phyloP scores from a whole-genome alignment of 64 coral and sea anemone genomes.

The Exaiptasia diaphana region DNA sequence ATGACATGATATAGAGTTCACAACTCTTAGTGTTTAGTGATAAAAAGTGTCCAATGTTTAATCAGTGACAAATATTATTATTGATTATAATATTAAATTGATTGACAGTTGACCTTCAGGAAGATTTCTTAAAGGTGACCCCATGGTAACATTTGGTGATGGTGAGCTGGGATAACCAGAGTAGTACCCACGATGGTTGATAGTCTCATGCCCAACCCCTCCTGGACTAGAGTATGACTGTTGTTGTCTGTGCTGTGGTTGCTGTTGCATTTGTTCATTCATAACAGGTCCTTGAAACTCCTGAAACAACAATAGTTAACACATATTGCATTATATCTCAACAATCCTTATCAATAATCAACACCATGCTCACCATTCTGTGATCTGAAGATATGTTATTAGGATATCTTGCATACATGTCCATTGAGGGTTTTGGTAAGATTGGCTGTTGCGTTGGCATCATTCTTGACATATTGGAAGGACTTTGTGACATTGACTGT shows the following conservation, averaged over 20 bases:
- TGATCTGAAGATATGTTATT: conserved; percentile 22
- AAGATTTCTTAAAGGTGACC: conserved; percentile 54
- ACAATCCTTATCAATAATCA: background rate
- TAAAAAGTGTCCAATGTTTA: too few relatives aligned
- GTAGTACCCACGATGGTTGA: conserved; percentile 21
- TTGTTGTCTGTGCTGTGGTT: conserved; percentile 9
- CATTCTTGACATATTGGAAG: conserved; percentile 57
- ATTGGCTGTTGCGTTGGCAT: conserved; percentile 74
- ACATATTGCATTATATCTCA: background rate
- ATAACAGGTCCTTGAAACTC: conserved; percentile 53
- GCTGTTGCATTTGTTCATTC: conserved; percentile 46
- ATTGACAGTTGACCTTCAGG: conserved; percentile 72
- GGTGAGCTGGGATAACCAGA: conserved; percentile 48
- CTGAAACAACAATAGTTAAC: conserved; percentile 13
- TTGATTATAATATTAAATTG: too few relatives aligned
- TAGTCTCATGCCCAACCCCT: background rate
- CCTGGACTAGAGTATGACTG: conserved; percentile 40
- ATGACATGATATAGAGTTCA: too few relatives aligned
- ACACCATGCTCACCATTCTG: background rate
- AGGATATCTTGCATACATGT: conserved; percentile 67
- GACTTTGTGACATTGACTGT: conserved; percentile 48
- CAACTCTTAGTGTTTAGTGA: too few relatives aligned
- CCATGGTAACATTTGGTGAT: conserved; percentile 80
- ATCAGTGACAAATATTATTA: too few relatives aligned
- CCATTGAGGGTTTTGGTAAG: conserved; percentile 65